Conservation (phyloP, 1,140 invertebrate species). For the Lepidurus packardi region DNA sequence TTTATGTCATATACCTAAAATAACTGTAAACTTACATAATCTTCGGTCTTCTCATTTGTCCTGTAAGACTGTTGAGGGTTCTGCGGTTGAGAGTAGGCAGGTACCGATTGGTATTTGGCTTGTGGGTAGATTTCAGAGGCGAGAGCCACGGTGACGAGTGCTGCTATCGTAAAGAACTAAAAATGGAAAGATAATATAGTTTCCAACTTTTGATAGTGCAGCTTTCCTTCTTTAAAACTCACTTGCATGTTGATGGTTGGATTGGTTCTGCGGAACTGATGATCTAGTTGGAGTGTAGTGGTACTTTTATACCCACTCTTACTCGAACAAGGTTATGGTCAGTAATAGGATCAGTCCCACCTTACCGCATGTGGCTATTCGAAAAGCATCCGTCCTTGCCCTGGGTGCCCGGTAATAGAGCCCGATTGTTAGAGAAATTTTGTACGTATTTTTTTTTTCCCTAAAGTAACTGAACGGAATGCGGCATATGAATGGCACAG, state of each 20-base stretch:
- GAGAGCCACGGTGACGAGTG: not conserved
- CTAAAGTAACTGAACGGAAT: no score
- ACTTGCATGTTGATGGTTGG: not conserved
- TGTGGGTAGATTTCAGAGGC: constrained; percentile 2
- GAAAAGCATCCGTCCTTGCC: not conserved
- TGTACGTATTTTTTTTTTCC: not conserved
- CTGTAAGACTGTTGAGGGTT: not conserved
- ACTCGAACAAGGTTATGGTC: not conserved
- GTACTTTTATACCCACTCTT: not conserved
- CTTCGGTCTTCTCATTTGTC: not conserved
- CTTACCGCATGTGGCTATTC: not conserved
- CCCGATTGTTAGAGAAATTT: not conserved
- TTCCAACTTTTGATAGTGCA: not conserved
- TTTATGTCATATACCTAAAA: not conserved
- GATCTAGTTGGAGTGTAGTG: not conserved
- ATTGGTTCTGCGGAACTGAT: not conserved
- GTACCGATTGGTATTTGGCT: not conserved
- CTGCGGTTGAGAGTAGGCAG: not conserved
- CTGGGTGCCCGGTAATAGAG: not conserved
- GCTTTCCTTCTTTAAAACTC: not conserved
- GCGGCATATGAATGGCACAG: no score
- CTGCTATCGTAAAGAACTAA: constrained; percentile 12
- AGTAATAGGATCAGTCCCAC: not conserved
- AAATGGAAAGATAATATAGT: not conserved
- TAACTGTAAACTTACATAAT: not conserved